Evolutionary conservation across 2,113 vertebrate species (phyloP).

Genomic region (Dasyornis broadbenti): DNA sequence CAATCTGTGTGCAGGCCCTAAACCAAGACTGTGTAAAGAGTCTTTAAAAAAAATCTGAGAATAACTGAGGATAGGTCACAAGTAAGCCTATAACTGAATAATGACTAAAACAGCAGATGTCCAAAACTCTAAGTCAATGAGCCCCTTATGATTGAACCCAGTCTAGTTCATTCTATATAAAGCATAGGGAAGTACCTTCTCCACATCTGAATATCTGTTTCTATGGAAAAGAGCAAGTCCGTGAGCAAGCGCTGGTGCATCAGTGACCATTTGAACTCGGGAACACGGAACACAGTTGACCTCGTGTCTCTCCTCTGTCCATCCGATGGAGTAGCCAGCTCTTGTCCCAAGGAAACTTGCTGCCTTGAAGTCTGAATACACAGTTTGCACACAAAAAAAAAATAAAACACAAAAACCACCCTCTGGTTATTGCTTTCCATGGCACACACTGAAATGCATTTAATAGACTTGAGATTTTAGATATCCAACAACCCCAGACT

Average conservation of each 20-base stretch:
- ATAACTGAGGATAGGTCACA: background rate
- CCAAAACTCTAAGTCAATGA: background rate
- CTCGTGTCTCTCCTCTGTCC: constrained; percentile 79
- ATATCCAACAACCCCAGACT: background rate
- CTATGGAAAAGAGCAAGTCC: constrained; percentile 94
- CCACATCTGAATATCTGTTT: constrained; percentile 98
- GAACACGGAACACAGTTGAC: constrained; percentile 90
- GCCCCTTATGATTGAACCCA: rapidly evolving
- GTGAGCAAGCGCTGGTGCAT: constrained; percentile 97
- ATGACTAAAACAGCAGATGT: background rate
- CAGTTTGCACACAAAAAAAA: background rate
- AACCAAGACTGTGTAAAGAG: background rate
- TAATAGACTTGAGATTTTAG: background rate
- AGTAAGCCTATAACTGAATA: background rate
- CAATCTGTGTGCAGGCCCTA: background rate
- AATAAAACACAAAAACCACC: background rate
- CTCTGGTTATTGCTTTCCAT: background rate
- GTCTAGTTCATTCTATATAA: background rate
- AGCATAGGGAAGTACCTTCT: constrained; percentile 79
- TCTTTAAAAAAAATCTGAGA: background rate
- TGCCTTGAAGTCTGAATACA: constrained; percentile 68
- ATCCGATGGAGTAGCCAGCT: constrained; percentile 19
- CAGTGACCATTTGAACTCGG: constrained; percentile 93
- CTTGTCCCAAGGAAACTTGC: constrained; percentile 54
- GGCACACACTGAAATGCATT: background rate